These are phyloP conservation scores for Bubo bubo DNA, from an alignment of 2,113 vertebrate genomes.

Conservation along the genomic window DNA sequence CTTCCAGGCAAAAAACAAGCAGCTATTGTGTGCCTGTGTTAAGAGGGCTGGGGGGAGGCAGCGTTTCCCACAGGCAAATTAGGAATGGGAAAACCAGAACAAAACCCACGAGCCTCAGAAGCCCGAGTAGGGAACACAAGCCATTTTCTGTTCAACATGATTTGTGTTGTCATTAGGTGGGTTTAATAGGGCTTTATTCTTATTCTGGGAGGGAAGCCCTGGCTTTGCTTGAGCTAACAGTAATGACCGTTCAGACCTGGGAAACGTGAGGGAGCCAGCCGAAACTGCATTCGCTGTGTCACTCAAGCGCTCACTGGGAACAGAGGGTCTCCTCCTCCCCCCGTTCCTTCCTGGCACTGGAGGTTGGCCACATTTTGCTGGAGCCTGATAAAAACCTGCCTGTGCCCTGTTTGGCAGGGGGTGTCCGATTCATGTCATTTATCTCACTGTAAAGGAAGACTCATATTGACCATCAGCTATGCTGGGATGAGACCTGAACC, in stretches of 20 bases:
- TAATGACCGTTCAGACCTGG: background rate
- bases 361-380: accelerated
- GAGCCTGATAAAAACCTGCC: background rate
- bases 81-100: conserved; percentile 44
- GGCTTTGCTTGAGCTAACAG: background rate
- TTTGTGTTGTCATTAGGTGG: conserved; percentile 38
- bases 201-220: background rate
- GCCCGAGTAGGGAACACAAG: background rate
- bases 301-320: background rate
- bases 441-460: background rate
- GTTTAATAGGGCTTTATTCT: conserved; percentile 18
- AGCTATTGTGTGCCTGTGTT: background rate
- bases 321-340: background rate
- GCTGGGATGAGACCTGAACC: background rate
- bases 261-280: background rate
- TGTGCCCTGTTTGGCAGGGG: background rate
- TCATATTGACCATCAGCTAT: accelerated
- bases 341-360: background rate
- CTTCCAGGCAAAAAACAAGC: conserved; percentile 28
- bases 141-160: conserved; percentile 6
- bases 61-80: conserved; percentile 36
- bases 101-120: background rate
- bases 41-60: background rate
- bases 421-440: accelerated
- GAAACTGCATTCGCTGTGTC: accelerated